A percentile compares a stretch with the other conserved stretches of the same genome.
phyloP scores from a whole-genome alignment of 2,113 vertebrate species.

The Eublepharis macularius region DNA sequence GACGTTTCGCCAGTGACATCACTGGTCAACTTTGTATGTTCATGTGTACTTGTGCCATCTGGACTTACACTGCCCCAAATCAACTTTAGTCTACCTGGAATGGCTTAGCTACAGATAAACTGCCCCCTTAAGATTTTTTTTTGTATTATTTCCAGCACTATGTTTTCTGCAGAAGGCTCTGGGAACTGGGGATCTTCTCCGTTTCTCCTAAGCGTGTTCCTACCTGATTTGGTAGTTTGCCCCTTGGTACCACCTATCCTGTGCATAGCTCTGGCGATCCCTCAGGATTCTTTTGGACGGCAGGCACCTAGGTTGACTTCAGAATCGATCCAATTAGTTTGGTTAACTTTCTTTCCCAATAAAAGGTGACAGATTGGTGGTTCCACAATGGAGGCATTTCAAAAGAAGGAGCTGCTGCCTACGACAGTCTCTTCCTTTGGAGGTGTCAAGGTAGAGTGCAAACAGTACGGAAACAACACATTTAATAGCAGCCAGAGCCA shows the following conservation, averaged over 20 bases:
- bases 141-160: neutral
- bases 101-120: too few relatives aligned
- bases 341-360: neutral
- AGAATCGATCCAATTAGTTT: neutral
- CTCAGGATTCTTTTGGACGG: neutral
- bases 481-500: neutral
- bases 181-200: fast-evolving
- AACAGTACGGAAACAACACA: neutral
- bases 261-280: neutral
- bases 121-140: too few relatives aligned
- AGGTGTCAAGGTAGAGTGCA: neutral
- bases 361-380: neutral
- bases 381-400: neutral
- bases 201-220: neutral
- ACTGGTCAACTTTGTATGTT: too few relatives aligned
- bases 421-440: neutral
- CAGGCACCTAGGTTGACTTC: neutral
- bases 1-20: too few relatives aligned
- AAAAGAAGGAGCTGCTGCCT: neutral
- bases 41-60: too few relatives aligned
- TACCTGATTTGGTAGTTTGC: neutral
- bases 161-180: neutral
- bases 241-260: too few relatives aligned
- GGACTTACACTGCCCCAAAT: neutral
- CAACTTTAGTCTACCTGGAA: neutral